Evolutionary conservation across 2,888 invertebrate genomes (phyloP).

Genomic region (Itoplectis maculator): DNA sequence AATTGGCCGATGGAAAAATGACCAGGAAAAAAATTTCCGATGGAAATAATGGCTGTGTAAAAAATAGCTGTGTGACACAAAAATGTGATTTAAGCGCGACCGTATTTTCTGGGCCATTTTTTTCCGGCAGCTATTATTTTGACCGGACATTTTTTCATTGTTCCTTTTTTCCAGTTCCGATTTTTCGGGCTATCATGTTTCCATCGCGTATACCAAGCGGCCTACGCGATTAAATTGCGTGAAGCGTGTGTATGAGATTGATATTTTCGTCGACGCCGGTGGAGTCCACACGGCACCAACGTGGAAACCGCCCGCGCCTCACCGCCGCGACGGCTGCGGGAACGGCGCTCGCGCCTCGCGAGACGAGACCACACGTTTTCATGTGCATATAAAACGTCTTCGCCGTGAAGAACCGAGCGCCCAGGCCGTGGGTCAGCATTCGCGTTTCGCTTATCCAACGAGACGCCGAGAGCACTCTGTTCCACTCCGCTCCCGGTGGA

Average conservation of each 20-base stretch:
- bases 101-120: too few relatives aligned
- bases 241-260: conserved; percentile 77
- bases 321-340: conserved; percentile 53
- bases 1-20: too few relatives aligned
- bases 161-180: neutral
- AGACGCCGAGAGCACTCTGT: conserved; percentile 9
- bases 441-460: conserved; percentile 38
- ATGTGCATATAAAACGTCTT: conserved; percentile 65
- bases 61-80: too few relatives aligned
- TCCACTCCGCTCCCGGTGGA: neutral
- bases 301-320: conserved; percentile 50
- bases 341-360: conserved; percentile 11
- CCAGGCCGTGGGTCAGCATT: conserved; percentile 58
- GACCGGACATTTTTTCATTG: too few relatives aligned
- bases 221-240: conserved; percentile 76
- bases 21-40: too few relatives aligned
- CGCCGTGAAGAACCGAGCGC: conserved; percentile 56
- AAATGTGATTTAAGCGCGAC: too few relatives aligned
- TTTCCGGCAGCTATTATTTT: too few relatives aligned
- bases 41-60: too few relatives aligned
- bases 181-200: conserved; percentile 65
- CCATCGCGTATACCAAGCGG: conserved; percentile 54
- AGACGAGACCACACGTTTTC: conserved; percentile 54
- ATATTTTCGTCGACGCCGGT: conserved; percentile 80
- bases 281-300: conserved; percentile 82